Evolutionary conservation across 2,113 vertebrate species (phyloP), one percentile per base, ranked within the genome.

Genomic region (Regulus satrapa): DNA sequence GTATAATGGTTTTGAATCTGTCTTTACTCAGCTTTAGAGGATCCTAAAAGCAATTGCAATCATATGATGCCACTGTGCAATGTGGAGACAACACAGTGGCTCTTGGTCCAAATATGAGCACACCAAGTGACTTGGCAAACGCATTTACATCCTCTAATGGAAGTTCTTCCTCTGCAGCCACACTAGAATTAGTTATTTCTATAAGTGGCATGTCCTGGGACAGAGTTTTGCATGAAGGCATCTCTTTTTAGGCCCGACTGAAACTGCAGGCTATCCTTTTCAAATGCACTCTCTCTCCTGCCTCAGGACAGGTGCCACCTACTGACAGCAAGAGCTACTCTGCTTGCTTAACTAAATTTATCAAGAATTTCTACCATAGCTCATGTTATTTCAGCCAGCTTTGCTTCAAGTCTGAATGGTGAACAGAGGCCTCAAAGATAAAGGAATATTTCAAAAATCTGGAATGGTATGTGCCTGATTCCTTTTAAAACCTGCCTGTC

Each of bases 91-190:
- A 26, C 8, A 8, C 18, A 19, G 18, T 4, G 31, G 29, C 64
- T 13, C n/a, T n/a, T 12, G 5, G 17, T 76, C 31, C 52, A 63
- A 18, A 8, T 45, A 14, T 0, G 1, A 59, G 24, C 8, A 2
- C 5, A 58, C 20, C 3, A 54, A 67, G 21, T 23, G 41, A 49
- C 21, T 16, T 55, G 18, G 12, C 6, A 11, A 81, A 64, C 49
- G 36, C 26, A 8, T 8, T n/a, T 45, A 48, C 59, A 52, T 18
- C 12, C 21, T 78, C 13, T 32, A 72, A 59, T 2, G 6, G 25
- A 49, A 75, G 29, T 59, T 81, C 15, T 15, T 69, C 41, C 56
- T 71, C 31, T 77, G 21, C 18, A 58, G 40, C 40, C 36, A n/a
- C 10, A 25, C 11, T 25, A 71, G 21, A 34, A 64, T 24, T 36